Conservation (phyloP, 2,888 invertebrate species). For the Villa cingulata region DNA sequence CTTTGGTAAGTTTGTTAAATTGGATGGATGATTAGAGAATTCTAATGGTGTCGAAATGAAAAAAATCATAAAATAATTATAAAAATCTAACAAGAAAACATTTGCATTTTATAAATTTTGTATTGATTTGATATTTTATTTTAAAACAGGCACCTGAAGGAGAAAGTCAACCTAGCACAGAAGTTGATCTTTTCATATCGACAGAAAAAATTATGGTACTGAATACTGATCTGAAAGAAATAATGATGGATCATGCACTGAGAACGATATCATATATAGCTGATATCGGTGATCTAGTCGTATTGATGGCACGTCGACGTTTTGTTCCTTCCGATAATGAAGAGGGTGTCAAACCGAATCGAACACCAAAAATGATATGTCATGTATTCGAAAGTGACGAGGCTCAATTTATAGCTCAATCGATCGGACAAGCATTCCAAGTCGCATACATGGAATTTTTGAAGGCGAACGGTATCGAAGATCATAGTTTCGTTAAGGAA, state of each 20-base stretch:
- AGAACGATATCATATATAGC: constrained; percentile 98
- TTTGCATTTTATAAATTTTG: too few relatives aligned
- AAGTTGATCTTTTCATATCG: constrained; percentile 97
- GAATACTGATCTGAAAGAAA: constrained; percentile 97
- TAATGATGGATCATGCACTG: constrained; percentile 99
- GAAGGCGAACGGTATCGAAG: constrained; percentile 98
- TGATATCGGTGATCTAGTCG: constrained; percentile 96
- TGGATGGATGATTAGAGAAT: neutral
- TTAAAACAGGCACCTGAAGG: constrained; percentile 80
- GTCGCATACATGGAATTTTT: constrained; percentile 99
- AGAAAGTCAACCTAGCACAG: constrained; percentile 95
- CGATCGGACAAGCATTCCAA: constrained; percentile 98
- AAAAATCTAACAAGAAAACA: too few relatives aligned
- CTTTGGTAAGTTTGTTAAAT: constrained; percentile 2
- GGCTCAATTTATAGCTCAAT: constrained; percentile 98
- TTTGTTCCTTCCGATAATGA: constrained; percentile 81
- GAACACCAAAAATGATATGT: constrained; percentile 96
- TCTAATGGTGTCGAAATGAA: too few relatives aligned
- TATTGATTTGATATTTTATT: too few relatives aligned
- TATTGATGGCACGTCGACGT: constrained; percentile 91
- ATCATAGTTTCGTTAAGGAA: constrained; percentile 96
- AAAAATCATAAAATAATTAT: too few relatives aligned
- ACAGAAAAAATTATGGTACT: constrained; percentile 99
- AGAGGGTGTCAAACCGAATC: constrained; percentile 50
- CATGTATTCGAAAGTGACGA: constrained; percentile 99